Evolutionary conservation across 2,888 invertebrate genomes (phyloP).

Genomic region (Torymus aiolomorphi): DNA sequence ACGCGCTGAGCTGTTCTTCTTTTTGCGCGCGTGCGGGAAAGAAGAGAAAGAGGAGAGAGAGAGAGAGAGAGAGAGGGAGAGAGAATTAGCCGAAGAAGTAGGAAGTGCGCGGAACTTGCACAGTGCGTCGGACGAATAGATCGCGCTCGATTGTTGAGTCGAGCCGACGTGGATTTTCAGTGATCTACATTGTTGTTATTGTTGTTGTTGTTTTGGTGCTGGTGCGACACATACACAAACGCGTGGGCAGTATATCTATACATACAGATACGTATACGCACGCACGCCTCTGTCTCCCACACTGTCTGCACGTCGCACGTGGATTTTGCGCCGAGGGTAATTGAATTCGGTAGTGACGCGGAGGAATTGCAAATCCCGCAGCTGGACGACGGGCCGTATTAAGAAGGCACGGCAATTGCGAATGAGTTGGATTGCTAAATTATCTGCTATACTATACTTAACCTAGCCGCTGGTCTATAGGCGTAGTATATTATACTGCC

Average conservation of each 20-base stretch:
- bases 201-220: too few species aligned
- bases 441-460: constrained; percentile 8
- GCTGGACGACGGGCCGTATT: not conserved
- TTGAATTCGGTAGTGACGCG: not conserved
- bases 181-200: not conserved
- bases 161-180: not conserved
- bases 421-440: constrained; percentile 7
- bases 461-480: too few species aligned
- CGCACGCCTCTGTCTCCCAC: too few species aligned
- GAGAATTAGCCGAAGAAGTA: constrained; percentile 22
- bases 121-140: constrained; percentile 42
- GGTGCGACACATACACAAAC: too few species aligned
- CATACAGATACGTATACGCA: too few species aligned
- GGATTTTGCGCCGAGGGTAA: not conserved
- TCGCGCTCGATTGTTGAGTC: constrained; percentile 14
- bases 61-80: constrained; percentile 1
- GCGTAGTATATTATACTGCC: too few species aligned
- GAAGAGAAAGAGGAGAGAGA: not conserved
- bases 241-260: too few species aligned
- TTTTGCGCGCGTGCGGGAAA: not conserved
- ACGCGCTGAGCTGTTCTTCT: not conserved
- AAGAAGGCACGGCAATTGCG: not conserved
- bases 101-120: constrained; percentile 30
- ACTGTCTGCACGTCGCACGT: not conserved
- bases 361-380: too few species aligned